Conservation (phyloP, 2,888 invertebrate species). For the Ormyrus pomaceus region DNA sequence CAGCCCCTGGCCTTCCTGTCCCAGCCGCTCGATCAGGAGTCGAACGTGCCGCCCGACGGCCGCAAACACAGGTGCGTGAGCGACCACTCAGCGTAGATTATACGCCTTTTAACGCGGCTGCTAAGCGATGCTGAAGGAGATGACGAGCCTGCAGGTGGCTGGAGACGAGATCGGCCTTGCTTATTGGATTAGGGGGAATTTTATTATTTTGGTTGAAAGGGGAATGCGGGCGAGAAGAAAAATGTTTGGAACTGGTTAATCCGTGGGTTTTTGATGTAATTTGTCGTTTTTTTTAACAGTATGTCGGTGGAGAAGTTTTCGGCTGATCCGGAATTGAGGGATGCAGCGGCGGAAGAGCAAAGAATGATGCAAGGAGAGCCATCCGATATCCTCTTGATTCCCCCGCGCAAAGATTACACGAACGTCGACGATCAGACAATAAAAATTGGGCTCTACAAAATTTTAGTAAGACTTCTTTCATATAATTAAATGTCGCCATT, state of each 20-base stretch:
- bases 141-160: no score
- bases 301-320: constrained; percentile 18
- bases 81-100: constrained; percentile 25
- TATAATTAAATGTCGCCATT: neutral
- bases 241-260: no score
- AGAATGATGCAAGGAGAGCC: constrained; percentile 28
- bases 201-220: neutral
- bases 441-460: constrained; percentile 44
- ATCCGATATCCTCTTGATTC: constrained; percentile 25
- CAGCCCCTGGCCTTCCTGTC: neutral
- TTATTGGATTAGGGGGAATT: neutral
- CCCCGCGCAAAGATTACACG: constrained; percentile 19
- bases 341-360: constrained; percentile 5
- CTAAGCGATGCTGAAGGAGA: no score
- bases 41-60: neutral
- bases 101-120: neutral
- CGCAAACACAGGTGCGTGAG: constrained; percentile 31
- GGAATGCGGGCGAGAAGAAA: no score
- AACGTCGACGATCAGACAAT: constrained; percentile 41
- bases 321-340: constrained; percentile 11
- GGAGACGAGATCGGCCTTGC: no score
- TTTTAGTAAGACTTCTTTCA: constrained; percentile 33
- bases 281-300: constrained; percentile 9
- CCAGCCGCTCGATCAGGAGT: constrained; percentile 9
- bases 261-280: no score